phyloP scores from a whole-genome alignment of 1,140 invertebrate genomes.

The Riptortus pedestris region DNA sequence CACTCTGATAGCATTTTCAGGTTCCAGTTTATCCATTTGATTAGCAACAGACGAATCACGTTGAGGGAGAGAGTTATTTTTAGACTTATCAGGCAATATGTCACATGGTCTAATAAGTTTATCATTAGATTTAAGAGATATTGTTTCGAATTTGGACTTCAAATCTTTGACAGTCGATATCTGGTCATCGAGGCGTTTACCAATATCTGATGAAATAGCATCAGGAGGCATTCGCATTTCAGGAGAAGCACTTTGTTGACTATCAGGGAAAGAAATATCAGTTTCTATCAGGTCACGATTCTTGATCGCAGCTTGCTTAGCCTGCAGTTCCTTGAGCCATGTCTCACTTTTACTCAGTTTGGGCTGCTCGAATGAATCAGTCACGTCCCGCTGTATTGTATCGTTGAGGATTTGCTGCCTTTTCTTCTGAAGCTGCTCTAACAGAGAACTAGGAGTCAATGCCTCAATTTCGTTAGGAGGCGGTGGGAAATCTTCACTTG shows the following conservation, averaged over 20 bases:
- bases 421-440: conserved; percentile 66
- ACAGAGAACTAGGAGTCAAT: conserved; percentile 45
- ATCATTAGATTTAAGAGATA: conserved; percentile 34
- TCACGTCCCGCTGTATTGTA: conserved; percentile 24
- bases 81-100: not conserved
- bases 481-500: conserved; percentile 79
- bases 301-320: conserved; percentile 48
- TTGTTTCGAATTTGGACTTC: conserved; percentile 70
- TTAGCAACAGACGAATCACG: conserved; percentile 1
- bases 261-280: not conserved
- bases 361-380: conserved; percentile 36
- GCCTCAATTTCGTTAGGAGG: conserved; percentile 50
- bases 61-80: not conserved
- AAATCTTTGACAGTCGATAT: conserved; percentile 54
- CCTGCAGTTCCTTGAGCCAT: conserved; percentile 67
- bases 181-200: conserved; percentile 21
- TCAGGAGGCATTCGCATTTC: not conserved
- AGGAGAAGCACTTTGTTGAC: too few relatives aligned
- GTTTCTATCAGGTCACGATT: conserved; percentile 9
- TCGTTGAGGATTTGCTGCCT: conserved; percentile 49
- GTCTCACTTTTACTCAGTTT: conserved; percentile 42
- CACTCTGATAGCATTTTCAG: conserved; percentile 21
- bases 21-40: conserved; percentile 17
- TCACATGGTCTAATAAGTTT: conserved; percentile 19
- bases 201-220: not conserved